These are phyloP conservation scores for Ditylenchus dipsaci DNA, from an alignment of 1,140 invertebrate genomes.

Conservation along the genomic window DNA sequence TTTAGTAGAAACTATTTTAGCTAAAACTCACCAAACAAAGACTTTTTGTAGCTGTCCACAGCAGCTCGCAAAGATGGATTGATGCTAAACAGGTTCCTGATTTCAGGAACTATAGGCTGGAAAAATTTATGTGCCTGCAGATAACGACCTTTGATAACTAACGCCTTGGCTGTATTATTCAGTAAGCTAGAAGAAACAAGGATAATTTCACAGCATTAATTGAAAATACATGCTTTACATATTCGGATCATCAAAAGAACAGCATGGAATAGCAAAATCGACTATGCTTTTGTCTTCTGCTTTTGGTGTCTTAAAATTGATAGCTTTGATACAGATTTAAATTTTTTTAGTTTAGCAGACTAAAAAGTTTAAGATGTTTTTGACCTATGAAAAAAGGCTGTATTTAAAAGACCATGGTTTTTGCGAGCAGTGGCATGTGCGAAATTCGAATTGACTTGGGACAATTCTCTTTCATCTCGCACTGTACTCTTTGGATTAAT, in stretches of 20 bases:
- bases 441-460: too few relatives aligned
- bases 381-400: too few relatives aligned
- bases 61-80: background rate
- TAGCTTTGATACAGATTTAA: too few relatives aligned
- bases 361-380: too few relatives aligned
- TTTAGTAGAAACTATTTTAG: too few relatives aligned
- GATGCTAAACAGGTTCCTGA: background rate
- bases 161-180: background rate
- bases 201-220: too few relatives aligned
- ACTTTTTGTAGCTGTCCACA: background rate
- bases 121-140: background rate
- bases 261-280: background rate
- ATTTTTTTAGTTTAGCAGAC: too few relatives aligned
- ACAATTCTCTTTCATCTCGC: too few relatives aligned
- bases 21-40: too few relatives aligned
- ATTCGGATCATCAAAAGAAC: background rate
- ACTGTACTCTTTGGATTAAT: too few relatives aligned
- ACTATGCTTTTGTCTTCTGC: background rate
- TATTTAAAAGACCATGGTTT: too few relatives aligned
- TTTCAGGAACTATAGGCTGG: background rate
- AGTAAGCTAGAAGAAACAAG: background rate
- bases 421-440: too few relatives aligned
- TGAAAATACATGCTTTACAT: background rate
- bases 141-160: background rate
- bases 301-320: background rate